A percentile compares a stretch with the other conserved stretches of the same genome.
Conservation (phyloP, 2,113 vertebrate species). For the Panthera tigris region DNA sequence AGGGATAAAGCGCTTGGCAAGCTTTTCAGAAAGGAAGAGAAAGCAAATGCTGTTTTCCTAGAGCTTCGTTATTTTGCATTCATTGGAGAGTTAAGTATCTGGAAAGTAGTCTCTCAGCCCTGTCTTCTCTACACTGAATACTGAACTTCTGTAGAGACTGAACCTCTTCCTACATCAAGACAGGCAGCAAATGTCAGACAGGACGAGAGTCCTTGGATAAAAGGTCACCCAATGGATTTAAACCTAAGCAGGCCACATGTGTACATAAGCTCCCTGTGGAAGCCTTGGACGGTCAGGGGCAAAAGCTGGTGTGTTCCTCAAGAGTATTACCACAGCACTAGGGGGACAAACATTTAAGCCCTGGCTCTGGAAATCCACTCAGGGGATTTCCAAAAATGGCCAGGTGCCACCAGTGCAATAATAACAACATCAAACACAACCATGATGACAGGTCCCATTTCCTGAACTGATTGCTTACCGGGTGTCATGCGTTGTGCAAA, state of each 20-base stretch:
- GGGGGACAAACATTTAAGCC: background rate
- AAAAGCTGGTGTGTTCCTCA: background rate
- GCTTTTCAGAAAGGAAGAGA: background rate
- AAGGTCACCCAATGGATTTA: background rate
- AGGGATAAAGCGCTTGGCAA: background rate
- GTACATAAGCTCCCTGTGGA: background rate
- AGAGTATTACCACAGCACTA: background rate
- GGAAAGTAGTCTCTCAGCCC: background rate
- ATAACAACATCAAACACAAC: background rate
- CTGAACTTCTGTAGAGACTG: background rate
- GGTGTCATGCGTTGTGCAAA: background rate
- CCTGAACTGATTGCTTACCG: background rate
- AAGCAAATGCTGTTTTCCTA: background rate
- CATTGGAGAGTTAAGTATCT: background rate
- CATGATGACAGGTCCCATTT: background rate
- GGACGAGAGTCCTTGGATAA: background rate
- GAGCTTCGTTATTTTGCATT: background rate
- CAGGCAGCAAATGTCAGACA: background rate
- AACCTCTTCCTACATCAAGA: constrained; percentile 1
- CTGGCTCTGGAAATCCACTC: background rate
- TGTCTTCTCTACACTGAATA: background rate
- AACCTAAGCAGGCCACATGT: background rate
- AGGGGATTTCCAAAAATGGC: background rate
- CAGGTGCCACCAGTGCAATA: background rate
- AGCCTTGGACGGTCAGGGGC: background rate